Percentiles rank a stretch among this genome's conserved stretches.
These are phyloP conservation scores for Brachypalpus laphriformis DNA, from an alignment of 2,888 invertebrate genomes.

Conservation along the genomic window DNA sequence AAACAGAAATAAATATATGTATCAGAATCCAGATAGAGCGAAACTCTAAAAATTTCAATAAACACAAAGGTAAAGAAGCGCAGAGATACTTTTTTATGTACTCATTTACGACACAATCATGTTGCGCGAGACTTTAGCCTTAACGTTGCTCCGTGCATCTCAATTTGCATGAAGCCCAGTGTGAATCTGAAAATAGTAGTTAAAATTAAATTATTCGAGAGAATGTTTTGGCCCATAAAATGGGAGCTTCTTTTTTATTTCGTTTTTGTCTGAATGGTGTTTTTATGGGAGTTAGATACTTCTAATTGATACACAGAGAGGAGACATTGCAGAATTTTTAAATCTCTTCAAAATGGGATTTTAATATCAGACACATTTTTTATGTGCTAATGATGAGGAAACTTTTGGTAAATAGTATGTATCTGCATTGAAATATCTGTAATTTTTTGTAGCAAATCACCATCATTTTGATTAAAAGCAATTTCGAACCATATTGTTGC, in stretches of 20 bases:
- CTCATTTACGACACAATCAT: slow-evolving; percentile 68
- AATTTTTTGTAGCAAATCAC: not conserved
- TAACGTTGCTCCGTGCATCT: slow-evolving; percentile 62
- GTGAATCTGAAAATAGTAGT: slow-evolving; percentile 60
- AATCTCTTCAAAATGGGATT: not conserved
- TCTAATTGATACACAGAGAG: slow-evolving; percentile 44
- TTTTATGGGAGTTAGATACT: slow-evolving; percentile 57
- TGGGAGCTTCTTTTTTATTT: not conserved
- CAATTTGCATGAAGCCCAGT: slow-evolving; percentile 64
- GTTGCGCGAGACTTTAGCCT: slow-evolving; percentile 44
- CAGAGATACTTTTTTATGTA: slow-evolving; percentile 52
- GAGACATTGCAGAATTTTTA: slow-evolving; percentile 11
- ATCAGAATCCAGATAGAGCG: not conserved
- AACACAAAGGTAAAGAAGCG: slow-evolving; percentile 34
- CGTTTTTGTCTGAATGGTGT: not conserved
- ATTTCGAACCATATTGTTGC: not conserved
- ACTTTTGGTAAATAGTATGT: not conserved
- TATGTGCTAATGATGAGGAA: not conserved
- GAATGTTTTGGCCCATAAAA: slow-evolving; percentile 57
- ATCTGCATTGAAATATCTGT: not conserved
- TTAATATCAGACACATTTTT: slow-evolving; percentile 15
- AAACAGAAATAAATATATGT: not conserved
- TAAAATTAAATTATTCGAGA: slow-evolving; percentile 64
- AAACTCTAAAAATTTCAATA: slow-evolving; percentile 46
- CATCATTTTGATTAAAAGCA: not conserved